phyloP scores from a whole-genome alignment of 2,797 vertebrate species.

The Melanotaenia parkinsoni region DNA sequence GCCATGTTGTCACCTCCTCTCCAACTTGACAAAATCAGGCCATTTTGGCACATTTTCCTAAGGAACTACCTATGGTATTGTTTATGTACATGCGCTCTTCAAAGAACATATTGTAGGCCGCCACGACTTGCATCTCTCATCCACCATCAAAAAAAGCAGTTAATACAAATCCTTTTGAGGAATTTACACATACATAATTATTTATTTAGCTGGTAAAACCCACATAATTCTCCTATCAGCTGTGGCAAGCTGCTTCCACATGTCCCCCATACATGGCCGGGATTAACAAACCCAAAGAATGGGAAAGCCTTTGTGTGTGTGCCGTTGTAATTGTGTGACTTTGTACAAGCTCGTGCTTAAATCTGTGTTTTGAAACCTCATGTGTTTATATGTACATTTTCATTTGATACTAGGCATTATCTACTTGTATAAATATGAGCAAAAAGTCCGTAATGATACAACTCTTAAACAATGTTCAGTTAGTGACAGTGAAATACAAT shows the following conservation, averaged over 20 bases:
- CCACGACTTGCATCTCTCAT: conserved; percentile 65
- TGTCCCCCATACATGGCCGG: conserved; percentile 76
- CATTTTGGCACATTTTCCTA: conserved; percentile 27
- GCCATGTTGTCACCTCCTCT: conserved; percentile 11
- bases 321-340: conserved; percentile 1
- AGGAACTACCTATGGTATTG: conserved; percentile 43
- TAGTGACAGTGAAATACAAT: conserved; percentile 1
- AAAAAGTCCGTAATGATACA: background rate
- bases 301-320: conserved; percentile 35
- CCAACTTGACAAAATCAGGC: conserved; percentile 33
- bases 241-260: conserved; percentile 79
- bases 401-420: background rate
- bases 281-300: conserved; percentile 73
- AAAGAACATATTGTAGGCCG: conserved; percentile 56
- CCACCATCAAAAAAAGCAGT: conserved; percentile 68
- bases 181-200: conserved; percentile 84
- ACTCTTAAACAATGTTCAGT: conserved; percentile 5
- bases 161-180: conserved; percentile 83
- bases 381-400: conserved; percentile 16
- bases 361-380: conserved; percentile 17
- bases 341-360: conserved; percentile 15
- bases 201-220: conserved; percentile 84
- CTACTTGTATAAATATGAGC: background rate
- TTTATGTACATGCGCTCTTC: conserved; percentile 48
- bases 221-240: conserved; percentile 83